phyloP scores from a whole-genome alignment of 2,888 invertebrate genomes.

The Plagiodera versicolora region DNA sequence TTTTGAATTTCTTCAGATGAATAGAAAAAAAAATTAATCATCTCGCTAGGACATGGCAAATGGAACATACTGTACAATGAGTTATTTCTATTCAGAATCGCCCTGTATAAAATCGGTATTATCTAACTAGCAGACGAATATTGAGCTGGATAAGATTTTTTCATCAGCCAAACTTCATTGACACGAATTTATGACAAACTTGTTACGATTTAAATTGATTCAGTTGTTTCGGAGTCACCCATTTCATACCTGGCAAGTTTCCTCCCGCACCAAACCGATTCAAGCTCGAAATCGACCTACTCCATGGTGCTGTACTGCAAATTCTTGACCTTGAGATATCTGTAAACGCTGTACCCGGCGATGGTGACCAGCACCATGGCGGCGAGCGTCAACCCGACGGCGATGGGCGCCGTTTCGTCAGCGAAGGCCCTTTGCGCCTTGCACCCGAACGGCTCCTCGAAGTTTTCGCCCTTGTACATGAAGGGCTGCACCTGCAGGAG shows the following conservation, averaged over 20 bases:
- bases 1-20: no score
- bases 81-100: not conserved
- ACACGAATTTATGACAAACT: conserved; percentile 25
- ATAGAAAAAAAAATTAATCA: no score
- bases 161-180: conserved; percentile 11
- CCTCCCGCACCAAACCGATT: not conserved
- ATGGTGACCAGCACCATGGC: conserved; percentile 79
- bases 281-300: conserved; percentile 50
- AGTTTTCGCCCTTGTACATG: conserved; percentile 78
- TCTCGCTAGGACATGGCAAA: no score
- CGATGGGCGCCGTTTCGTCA: conserved; percentile 83
- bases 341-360: conserved; percentile 81
- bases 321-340: conserved; percentile 86
- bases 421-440: conserved; percentile 58
- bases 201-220: conserved; percentile 4
- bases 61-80: no score
- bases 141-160: not conserved
- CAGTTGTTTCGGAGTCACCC: no score
- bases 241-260: no score
- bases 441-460: conserved; percentile 72
- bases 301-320: conserved; percentile 93
- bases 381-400: conserved; percentile 82
- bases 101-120: not conserved
- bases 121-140: not conserved
- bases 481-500: conserved; percentile 72